Percentiles rank a stretch among this genome's conserved stretches.
Evolutionary conservation across 2,888 invertebrate genomes (phyloP).

Genomic region (Stenurella melanura): DNA sequence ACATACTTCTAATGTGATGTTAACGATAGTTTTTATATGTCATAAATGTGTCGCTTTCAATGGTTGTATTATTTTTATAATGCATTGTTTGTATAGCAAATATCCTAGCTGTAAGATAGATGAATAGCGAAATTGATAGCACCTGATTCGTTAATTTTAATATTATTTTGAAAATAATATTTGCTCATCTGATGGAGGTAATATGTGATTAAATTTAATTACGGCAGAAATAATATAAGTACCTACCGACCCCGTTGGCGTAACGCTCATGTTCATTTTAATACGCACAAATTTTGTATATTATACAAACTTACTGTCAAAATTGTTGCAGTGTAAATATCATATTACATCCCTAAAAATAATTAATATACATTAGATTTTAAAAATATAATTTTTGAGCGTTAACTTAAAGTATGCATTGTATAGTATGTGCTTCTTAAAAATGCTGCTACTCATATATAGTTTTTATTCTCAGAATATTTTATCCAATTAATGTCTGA

Average conservation of each 20-base stretch:
- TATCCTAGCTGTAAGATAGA: neutral
- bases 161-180: neutral
- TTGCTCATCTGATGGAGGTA: constrained; percentile 17
- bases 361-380: neutral
- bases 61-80: constrained; percentile 7
- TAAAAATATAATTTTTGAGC: neutral
- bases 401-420: neutral
- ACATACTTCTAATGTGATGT: constrained; percentile 4
- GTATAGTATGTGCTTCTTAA: neutral
- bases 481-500: no score
- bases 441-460: no score
- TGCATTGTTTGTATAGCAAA: constrained; percentile 6
- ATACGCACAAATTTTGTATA: constrained; percentile 44
- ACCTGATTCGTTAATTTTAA: constrained; percentile 1
- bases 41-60: neutral
- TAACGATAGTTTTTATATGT: constrained; percentile 3
- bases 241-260: constrained; percentile 12
- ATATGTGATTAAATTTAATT: constrained; percentile 21
- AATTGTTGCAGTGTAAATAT: constrained; percentile 25
- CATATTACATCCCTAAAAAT: constrained; percentile 7
- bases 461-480: no score
- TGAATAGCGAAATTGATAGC: neutral
- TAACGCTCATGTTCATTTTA: constrained; percentile 21
- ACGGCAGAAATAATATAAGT: constrained; percentile 38
- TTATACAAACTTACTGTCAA: constrained; percentile 24